A percentile compares a stretch with the other conserved stretches of the same genome.
These are phyloP conservation scores for Ceryle rudis DNA, from an alignment of 2,797 vertebrate genomes.

Conservation along the genomic window DNA sequence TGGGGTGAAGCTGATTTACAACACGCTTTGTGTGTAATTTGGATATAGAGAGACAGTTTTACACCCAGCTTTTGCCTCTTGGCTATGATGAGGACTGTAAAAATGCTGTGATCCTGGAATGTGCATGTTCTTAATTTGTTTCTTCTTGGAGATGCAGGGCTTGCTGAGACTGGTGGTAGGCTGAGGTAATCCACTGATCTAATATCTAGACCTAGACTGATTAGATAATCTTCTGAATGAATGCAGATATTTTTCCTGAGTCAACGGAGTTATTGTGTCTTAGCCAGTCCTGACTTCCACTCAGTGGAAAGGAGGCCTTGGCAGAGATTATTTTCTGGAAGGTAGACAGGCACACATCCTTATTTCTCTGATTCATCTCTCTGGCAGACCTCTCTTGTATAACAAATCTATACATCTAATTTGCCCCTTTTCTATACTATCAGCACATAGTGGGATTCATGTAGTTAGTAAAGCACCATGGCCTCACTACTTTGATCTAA, in stretches of 20 bases:
- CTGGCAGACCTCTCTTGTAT: not conserved
- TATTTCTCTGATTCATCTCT: not conserved
- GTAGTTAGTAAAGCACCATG: not conserved
- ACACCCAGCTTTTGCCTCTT: slow-evolving; percentile 42
- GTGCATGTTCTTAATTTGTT: not conserved
- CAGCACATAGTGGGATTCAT: not conserved
- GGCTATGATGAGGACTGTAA: slow-evolving; percentile 1
- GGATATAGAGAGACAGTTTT: slow-evolving; percentile 30
- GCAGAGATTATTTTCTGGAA: slow-evolving; percentile 15
- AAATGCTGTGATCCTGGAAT: slow-evolving; percentile 33
- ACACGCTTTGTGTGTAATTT: slow-evolving; percentile 19
- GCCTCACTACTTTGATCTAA: not conserved
- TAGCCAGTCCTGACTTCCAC: slow-evolving; percentile 3
- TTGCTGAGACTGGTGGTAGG: not conserved
- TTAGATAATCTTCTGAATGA: slow-evolving; percentile 56
- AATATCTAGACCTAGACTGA: slow-evolving; percentile 40
- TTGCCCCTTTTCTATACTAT: not conserved
- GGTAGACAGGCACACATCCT: not conserved
- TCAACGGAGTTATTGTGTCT: slow-evolving; percentile 16
- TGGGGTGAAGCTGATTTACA: slow-evolving; percentile 59
- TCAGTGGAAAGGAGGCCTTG: not conserved
- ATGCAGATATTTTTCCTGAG: slow-evolving; percentile 30
- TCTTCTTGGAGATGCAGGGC: not conserved
- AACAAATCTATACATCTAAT: not conserved
- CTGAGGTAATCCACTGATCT: slow-evolving; percentile 29